These are phyloP conservation scores for Mythimna ferrago DNA, from an alignment of 2,888 invertebrate species.

Conservation along the genomic window DNA sequence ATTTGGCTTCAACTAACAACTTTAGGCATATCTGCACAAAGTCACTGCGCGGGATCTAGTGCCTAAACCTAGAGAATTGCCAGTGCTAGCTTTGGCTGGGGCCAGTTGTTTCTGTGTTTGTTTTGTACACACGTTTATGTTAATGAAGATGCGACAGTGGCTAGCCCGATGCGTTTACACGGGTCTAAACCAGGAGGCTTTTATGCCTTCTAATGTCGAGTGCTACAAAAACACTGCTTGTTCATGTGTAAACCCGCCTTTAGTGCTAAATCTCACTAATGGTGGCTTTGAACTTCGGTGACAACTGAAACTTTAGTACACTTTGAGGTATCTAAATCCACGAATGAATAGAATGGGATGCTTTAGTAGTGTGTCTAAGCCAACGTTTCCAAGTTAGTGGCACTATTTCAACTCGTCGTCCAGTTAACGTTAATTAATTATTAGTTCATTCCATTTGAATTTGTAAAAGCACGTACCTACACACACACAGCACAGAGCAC, in stretches of 20 bases:
- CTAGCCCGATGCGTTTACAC: background rate
- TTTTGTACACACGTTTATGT: background rate
- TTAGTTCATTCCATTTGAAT: no score
- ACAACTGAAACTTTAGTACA: constrained; percentile 3
- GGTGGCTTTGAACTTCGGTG: background rate
- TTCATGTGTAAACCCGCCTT: background rate
- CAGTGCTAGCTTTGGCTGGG: background rate
- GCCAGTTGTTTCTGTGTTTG: background rate
- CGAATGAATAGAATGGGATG: background rate
- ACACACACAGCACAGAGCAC: no score
- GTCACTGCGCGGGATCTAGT: background rate
- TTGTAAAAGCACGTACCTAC: no score
- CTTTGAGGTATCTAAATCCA: background rate
- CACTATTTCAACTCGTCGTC: no score
- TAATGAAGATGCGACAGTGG: background rate
- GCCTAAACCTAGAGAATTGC: background rate
- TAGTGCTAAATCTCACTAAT: background rate
- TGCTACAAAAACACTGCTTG: background rate
- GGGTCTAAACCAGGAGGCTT: no score
- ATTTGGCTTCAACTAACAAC: background rate
- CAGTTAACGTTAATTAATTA: no score
- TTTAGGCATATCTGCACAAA: background rate
- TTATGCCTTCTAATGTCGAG: no score
- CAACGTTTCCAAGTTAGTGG: no score
- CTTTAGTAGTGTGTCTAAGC: no score